Evolutionary conservation across 2,888 invertebrate species (phyloP).

Genomic region (Heliconius cydno): DNA sequence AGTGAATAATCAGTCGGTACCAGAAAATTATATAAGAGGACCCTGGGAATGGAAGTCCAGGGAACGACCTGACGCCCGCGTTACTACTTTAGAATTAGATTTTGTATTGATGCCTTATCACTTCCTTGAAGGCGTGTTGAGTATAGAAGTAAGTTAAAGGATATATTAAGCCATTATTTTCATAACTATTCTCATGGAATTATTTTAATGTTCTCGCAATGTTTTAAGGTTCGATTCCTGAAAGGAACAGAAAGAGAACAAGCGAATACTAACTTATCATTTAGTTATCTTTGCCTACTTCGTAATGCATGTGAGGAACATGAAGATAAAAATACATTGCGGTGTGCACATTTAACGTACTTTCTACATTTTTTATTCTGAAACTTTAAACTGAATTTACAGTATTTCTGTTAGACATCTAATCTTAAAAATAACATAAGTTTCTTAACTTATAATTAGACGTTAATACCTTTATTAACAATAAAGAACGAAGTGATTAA

Average conservation of each 20-base stretch:
- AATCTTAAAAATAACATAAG: too few relatives aligned
- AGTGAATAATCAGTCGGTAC: slow-evolving; percentile 89
- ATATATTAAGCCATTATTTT: neutral
- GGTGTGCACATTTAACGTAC: too few relatives aligned
- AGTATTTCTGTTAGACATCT: too few relatives aligned
- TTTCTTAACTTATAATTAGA: too few relatives aligned
- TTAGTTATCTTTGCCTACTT: neutral
- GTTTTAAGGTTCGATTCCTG: too few relatives aligned
- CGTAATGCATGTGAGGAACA: neutral
- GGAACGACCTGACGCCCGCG: slow-evolving; percentile 84
- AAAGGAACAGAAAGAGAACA: neutral
- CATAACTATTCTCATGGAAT: neutral
- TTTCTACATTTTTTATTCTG: too few relatives aligned
- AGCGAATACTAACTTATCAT: neutral
- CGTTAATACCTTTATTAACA: neutral
- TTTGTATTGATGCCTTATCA: slow-evolving; percentile 89
- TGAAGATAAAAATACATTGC: neutral
- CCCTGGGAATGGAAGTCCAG: slow-evolving; percentile 79
- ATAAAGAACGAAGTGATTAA: too few relatives aligned
- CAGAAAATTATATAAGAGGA: slow-evolving; percentile 74
- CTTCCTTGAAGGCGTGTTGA: slow-evolving; percentile 91
- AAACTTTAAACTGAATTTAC: too few relatives aligned
- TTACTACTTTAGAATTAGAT: slow-evolving; percentile 88
- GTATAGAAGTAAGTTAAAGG: slow-evolving; percentile 85
- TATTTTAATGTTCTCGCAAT: neutral